A percentile compares a stretch with the other conserved stretches of the same genome.
Evolutionary conservation across 2,888 invertebrate genomes (phyloP).

Genomic region (Caenorhabditis auriculariae): DNA sequence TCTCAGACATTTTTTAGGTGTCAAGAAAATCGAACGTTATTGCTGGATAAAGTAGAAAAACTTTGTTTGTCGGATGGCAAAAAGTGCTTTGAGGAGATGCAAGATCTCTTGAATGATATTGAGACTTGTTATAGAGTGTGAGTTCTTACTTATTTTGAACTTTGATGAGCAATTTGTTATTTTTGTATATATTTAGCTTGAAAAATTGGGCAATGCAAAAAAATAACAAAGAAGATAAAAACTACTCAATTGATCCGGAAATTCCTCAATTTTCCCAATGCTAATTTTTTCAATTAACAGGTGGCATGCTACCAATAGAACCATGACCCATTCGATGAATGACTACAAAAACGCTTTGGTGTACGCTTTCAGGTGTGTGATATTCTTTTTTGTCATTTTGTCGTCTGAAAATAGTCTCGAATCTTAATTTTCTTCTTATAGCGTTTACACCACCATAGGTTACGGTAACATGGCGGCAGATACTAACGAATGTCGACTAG

Average conservation of each 20-base stretch:
- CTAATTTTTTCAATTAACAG: too few relatives aligned
- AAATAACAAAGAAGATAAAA: too few relatives aligned
- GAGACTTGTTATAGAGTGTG: constrained; percentile 40
- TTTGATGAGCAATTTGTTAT: too few relatives aligned
- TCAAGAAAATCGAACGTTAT: constrained; percentile 2
- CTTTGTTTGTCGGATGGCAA: constrained; percentile 4
- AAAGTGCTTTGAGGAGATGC: constrained; percentile 32
- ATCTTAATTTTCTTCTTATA: constrained; percentile 7
- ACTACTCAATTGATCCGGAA: too few relatives aligned
- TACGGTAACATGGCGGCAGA: constrained; percentile 56
- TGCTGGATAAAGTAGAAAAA: background rate
- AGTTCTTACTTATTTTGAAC: too few relatives aligned
- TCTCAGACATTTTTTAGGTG: constrained; percentile 2
- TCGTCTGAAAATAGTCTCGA: constrained; percentile 1
- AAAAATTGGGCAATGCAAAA: too few relatives aligned
- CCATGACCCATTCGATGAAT: constrained; percentile 47
- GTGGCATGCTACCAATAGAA: constrained; percentile 43
- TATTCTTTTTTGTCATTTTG: background rate
- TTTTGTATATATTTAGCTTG: too few relatives aligned
- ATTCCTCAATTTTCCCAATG: too few relatives aligned
- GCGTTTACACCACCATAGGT: constrained; percentile 58
- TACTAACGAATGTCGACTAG: constrained; percentile 38
- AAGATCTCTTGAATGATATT: constrained; percentile 15
- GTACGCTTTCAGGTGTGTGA: constrained; percentile 49
- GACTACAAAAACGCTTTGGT: constrained; percentile 54